Evolutionary conservation across 2,113 vertebrate species (phyloP).

Genomic region (Equus quagga): DNA sequence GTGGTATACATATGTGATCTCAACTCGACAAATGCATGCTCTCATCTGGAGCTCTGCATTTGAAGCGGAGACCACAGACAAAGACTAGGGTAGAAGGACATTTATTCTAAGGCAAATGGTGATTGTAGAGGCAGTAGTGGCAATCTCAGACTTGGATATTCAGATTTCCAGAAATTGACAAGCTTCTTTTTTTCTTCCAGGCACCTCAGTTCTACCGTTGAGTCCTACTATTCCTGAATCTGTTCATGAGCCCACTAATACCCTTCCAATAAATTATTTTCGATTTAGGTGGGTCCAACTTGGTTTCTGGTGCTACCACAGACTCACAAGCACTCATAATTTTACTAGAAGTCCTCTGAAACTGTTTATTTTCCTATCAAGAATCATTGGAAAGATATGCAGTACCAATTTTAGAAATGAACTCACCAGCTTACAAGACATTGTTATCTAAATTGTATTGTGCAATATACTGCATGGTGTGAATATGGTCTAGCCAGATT

Average conservation of each 20-base stretch:
- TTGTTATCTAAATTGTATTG: background rate
- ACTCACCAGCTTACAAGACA: background rate
- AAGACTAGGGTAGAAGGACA: background rate
- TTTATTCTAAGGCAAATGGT: background rate
- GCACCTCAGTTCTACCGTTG: background rate
- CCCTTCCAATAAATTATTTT: background rate
- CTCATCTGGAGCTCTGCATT: background rate
- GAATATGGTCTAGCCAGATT: background rate
- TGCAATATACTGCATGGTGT: background rate
- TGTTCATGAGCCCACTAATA: background rate
- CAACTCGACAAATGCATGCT: background rate
- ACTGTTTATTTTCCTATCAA: background rate
- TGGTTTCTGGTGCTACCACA: background rate
- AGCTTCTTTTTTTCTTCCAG: background rate
- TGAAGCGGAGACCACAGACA: too few relatives aligned
- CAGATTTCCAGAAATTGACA: background rate
- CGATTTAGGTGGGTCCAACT: background rate
- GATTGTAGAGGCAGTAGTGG: too few relatives aligned
- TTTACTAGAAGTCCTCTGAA: background rate
- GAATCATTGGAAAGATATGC: background rate
- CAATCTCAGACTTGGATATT: background rate
- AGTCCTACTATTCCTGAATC: background rate
- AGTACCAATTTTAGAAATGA: background rate
- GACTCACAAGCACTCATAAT: background rate
- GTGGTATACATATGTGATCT: background rate